Base-by-base conservation (phyloP, 2,888 invertebrate genomes). In the Cylindroiulus punctatus region DNA sequence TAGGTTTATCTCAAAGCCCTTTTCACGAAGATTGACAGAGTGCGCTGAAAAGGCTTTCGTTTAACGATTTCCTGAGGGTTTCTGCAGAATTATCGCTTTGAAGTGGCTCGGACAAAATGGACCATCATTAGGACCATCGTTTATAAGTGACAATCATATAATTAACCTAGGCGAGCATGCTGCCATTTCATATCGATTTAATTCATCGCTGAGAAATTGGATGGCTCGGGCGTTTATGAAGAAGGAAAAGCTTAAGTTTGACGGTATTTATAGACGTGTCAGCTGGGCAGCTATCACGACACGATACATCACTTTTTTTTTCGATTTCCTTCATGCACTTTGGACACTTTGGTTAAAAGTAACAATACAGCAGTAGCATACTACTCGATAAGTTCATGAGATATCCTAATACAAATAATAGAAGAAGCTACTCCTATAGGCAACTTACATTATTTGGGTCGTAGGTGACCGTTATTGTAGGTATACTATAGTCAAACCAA, bases 331-430 rank as follows among this genome's bases (percentile, higher is more conserved):
- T 7, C 7, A 3, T n/a, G 57, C 57, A 57, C 57, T 57, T 57
- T 57, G n/a, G 57, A n/a, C 57, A 57, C 57, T 57, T 57, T 57
- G 57, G 57, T 57, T 57, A 57, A 57, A 57, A 57, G 57, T 57
- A 57, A 57, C 57, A 57, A 57, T 57, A n/a, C n/a, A 7, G 40
- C n/a, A n/a, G n/a, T n/a, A n/a, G 40, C 8, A 8, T 40, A 7
- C 40, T 8, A 57, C n/a, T 3, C 57, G 57, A 57, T n/a, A 57
- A n/a, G 4, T 19, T 57, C 7, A 2, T 17, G 7, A 7, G 57
- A n/a, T n/a, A 7, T 2, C n/a, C n/a, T 19, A n/a, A 0, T 57
- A n/a, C n/a, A 57, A n/a, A n/a, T 57, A 57, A n/a, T n/a, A n/a
- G n/a, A 57, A 7, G n/a, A 19, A n/a, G n/a, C n/a, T n/a, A n/a